These are phyloP conservation scores for Clarias batrachus DNA, from an alignment of 2,113 vertebrate species.

Conservation along the genomic window DNA sequence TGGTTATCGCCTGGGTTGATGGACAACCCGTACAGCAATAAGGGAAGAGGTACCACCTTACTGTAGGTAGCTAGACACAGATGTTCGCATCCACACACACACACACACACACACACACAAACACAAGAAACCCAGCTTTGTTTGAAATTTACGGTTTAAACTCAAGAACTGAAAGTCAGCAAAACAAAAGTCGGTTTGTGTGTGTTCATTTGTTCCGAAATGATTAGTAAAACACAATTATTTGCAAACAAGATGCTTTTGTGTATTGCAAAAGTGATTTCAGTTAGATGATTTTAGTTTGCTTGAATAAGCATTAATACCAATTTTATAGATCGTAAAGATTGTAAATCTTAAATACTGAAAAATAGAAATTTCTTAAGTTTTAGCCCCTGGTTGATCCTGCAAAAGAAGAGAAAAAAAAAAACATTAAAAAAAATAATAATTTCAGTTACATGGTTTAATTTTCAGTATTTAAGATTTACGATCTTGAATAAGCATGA, in stretches of 20 bases:
- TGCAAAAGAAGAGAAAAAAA: too few species aligned
- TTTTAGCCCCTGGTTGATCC: too few species aligned
- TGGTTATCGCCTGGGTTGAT: conserved; percentile 71
- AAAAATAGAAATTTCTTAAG: too few species aligned
- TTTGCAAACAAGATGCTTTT: not conserved
- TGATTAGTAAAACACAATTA: not conserved
- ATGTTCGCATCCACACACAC: not conserved
- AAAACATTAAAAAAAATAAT: too few species aligned
- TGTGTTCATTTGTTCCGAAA: not conserved
- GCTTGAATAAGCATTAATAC: not conserved
- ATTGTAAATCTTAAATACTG: too few species aligned
- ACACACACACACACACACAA: conserved; percentile 22
- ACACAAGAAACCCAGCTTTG: conserved; percentile 8
- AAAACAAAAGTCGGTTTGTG: not conserved
- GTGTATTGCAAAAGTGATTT: too few species aligned
- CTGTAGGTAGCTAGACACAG: not conserved
- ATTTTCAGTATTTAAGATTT: too few species aligned
- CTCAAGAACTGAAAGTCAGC: not conserved
- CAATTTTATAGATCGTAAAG: too few species aligned
- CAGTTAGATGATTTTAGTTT: not conserved
- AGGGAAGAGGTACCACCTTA: conserved; percentile 59
- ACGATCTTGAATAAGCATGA: too few species aligned
- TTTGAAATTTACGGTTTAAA: not conserved
- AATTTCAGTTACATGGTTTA: too few species aligned
- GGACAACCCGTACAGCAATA: conserved; percentile 64